Conservation (phyloP, 2,797 vertebrate species). For the Sebastes wilsoni region DNA sequence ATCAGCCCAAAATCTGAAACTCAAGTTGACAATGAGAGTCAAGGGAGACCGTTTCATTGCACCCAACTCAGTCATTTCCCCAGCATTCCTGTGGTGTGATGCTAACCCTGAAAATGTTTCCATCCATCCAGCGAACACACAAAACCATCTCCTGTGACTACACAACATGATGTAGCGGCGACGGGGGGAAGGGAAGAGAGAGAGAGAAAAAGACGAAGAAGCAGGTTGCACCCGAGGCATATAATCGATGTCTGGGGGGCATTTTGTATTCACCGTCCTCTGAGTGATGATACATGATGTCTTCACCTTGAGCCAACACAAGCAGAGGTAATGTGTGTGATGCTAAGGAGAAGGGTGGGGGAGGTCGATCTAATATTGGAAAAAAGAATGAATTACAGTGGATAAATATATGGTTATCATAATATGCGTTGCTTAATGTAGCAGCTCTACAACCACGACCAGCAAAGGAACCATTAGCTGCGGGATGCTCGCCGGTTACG, state of each 20-base stretch:
- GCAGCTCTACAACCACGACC: background rate
- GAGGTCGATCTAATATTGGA: background rate
- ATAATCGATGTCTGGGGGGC: conserved; percentile 47
- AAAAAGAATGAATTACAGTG: conserved; percentile 12
- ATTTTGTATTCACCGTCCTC: conserved; percentile 41
- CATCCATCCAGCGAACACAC: conserved; percentile 3
- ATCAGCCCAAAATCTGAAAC: conserved; percentile 5
- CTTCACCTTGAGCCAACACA: conserved; percentile 56
- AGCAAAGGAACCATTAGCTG: conserved; percentile 13
- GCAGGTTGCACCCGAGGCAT: conserved; percentile 21
- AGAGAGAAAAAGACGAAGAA: conserved; percentile 8
- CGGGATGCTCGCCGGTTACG: background rate
- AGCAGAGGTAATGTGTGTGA: conserved; percentile 7
- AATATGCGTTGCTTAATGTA: conserved; percentile 12
- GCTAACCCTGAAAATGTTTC: conserved; percentile 18
- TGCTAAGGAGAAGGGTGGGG: background rate
- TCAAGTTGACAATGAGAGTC: background rate
- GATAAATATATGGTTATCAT: conserved; percentile 44
- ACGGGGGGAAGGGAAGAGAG: background rate
- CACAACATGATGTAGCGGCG: conserved; percentile 8
- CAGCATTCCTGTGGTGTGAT: conserved; percentile 36
- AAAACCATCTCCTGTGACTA: conserved; percentile 17
- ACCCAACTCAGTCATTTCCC: conserved; percentile 25
- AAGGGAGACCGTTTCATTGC: conserved; percentile 11
- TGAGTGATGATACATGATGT: conserved; percentile 28